These are phyloP conservation scores for Caenorhabditis japonica DNA, from an alignment of 2,888 invertebrate genomes.

Conservation along the genomic window DNA sequence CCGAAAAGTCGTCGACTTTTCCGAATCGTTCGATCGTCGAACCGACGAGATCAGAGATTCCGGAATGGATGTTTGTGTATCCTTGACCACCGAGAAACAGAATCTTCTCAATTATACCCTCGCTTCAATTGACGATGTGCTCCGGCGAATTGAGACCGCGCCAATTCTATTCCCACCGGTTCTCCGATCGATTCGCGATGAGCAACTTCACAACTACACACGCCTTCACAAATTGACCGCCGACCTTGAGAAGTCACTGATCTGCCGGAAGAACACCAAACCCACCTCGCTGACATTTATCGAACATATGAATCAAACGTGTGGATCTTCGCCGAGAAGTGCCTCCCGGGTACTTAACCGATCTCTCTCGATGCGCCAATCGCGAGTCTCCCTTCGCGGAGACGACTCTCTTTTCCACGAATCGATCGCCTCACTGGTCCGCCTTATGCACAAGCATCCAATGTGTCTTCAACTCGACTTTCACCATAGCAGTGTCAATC, in stretches of 20 bases:
- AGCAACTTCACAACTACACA: conserved; percentile 55
- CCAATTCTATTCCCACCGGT: conserved; percentile 54
- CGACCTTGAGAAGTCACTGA: conserved; percentile 51
- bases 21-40: conserved; percentile 56
- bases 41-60: conserved; percentile 33
- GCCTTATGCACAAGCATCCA: conserved; percentile 43
- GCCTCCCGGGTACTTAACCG: conserved; percentile 8
- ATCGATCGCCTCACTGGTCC: conserved; percentile 47
- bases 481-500: conserved; percentile 47
- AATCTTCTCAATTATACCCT: conserved; percentile 45
- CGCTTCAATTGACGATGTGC: conserved; percentile 48
- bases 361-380: conserved; percentile 56
- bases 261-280: conserved; percentile 29
- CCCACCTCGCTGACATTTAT: conserved; percentile 34
- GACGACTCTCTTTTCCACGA: conserved; percentile 62
- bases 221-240: conserved; percentile 54
- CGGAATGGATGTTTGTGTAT: conserved; percentile 35
- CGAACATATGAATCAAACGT: conserved; percentile 30
- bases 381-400: conserved; percentile 59
- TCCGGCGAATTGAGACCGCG: conserved; percentile 47
- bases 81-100: conserved; percentile 44
- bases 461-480: conserved; percentile 45
- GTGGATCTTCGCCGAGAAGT: background rate
- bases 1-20: conserved; percentile 42
- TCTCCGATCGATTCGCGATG: conserved; percentile 53